Conservation (phyloP, 2,888 invertebrate species). For the Elegia similella region DNA sequence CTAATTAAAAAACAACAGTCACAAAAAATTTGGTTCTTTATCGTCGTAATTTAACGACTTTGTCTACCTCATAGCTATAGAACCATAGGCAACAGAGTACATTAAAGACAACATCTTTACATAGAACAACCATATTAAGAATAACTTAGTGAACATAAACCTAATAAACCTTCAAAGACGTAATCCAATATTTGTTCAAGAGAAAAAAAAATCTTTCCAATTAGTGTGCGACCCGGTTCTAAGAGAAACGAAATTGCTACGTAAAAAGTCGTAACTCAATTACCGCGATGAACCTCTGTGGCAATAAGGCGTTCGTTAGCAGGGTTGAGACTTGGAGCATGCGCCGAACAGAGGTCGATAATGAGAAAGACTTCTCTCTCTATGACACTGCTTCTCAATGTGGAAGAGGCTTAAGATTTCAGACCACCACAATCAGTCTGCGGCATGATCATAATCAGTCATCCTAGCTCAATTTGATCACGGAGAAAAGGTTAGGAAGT, state of each 20-base stretch:
- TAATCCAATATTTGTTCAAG: slow-evolving; percentile 75
- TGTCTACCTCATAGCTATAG: too few species aligned
- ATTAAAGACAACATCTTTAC: not conserved
- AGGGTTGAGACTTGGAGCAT: slow-evolving; percentile 72
- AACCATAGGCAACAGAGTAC: too few species aligned
- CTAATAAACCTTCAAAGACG: slow-evolving; percentile 61
- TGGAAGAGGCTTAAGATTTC: not conserved
- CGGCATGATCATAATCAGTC: too few species aligned
- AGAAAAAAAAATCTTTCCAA: slow-evolving; percentile 68
- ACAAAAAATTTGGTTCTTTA: too few species aligned
- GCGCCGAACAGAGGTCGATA: slow-evolving; percentile 82
- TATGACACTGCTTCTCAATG: slow-evolving; percentile 26
- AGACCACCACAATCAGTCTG: too few species aligned
- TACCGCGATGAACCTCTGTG: slow-evolving; percentile 78
- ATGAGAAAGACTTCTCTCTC: slow-evolving; percentile 78
- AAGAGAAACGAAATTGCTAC: slow-evolving; percentile 79
- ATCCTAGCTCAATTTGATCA: too few species aligned
- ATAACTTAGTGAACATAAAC: slow-evolving; percentile 27
- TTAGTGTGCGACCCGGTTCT: slow-evolving; percentile 74
- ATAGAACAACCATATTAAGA: not conserved
- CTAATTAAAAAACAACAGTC: too few species aligned
- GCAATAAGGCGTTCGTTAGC: slow-evolving; percentile 79
- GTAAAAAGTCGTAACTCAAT: slow-evolving; percentile 82
- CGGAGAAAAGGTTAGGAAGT: too few species aligned
- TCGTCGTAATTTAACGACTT: too few species aligned